Evolutionary conservation across 2,797 vertebrate species (phyloP).

Genomic region (Sebastes paucispinis): DNA sequence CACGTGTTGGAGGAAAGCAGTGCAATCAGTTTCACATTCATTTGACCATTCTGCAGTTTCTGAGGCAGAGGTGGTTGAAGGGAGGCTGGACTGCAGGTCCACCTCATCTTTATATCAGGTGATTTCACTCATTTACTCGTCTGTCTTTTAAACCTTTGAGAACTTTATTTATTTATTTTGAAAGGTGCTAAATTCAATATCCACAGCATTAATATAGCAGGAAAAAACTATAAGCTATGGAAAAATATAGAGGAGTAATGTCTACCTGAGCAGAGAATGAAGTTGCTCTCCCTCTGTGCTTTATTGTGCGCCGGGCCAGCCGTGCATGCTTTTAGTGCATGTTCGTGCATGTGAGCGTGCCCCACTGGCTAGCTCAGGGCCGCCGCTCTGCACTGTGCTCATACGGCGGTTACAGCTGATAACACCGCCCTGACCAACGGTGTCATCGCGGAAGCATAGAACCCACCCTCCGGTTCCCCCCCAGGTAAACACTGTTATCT

Average conservation of each 20-base stretch:
- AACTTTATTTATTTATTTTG: background rate
- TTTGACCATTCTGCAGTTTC: background rate
- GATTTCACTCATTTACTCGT: background rate
- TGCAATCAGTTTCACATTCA: background rate
- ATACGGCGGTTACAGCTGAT: no score
- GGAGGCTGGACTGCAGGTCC: background rate
- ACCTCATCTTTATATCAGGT: background rate
- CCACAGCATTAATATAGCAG: background rate
- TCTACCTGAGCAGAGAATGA: background rate
- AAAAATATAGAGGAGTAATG: background rate
- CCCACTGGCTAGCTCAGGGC: no score
- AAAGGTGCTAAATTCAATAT: background rate
- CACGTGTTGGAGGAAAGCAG: background rate
- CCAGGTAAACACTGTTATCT: no score
- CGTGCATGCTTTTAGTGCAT: no score
- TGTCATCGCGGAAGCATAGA: no score
- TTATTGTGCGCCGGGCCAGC: no score
- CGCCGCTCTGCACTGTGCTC: no score
- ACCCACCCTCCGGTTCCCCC: no score
- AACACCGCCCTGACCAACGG: no score
- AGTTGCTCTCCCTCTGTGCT: background rate
- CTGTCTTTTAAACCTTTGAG: background rate
- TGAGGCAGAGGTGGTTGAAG: background rate
- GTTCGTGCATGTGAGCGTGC: no score
- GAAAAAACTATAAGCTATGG: background rate